Percentiles rank a stretch among this genome's conserved stretches.
These are phyloP conservation scores for Agriopis aurantiaria DNA, from an alignment of 2,888 invertebrate genomes.

Conservation along the genomic window DNA sequence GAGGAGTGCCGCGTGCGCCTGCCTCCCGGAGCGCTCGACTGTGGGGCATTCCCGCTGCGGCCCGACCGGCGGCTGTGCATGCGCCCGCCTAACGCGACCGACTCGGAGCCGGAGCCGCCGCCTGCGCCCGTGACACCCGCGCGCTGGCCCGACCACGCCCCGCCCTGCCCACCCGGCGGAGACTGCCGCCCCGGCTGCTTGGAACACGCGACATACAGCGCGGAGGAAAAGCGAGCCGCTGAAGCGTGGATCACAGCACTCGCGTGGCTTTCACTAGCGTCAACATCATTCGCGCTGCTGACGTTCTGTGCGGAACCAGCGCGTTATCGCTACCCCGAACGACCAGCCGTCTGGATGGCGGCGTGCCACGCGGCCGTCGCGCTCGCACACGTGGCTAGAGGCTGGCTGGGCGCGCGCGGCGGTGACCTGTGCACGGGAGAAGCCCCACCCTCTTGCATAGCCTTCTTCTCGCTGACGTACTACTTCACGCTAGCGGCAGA, in stretches of 20 bases:
- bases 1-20: slow-evolving; percentile 91
- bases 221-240: slow-evolving; percentile 89
- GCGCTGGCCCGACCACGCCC: slow-evolving; percentile 77
- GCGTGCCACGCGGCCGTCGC: slow-evolving; percentile 94
- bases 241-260: slow-evolving; percentile 92
- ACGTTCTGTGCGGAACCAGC: slow-evolving; percentile 96
- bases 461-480: slow-evolving; percentile 91
- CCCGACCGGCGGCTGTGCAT: slow-evolving; percentile 91
- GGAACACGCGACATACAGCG: slow-evolving; percentile 89
- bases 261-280: slow-evolving; percentile 92
- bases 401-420: slow-evolving; percentile 83
- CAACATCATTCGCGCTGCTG: slow-evolving; percentile 93
- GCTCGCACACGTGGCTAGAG: slow-evolving; percentile 90
- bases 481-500: slow-evolving; percentile 93
- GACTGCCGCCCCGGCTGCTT: slow-evolving; percentile 89
- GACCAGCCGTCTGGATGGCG: slow-evolving; percentile 96
- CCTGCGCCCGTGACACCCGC: slow-evolving; percentile 70
- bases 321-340: slow-evolving; percentile 96
- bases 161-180: slow-evolving; percentile 81
- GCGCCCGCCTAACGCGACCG: slow-evolving; percentile 87
- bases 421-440: slow-evolving; percentile 65
- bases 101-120: slow-evolving; percentile 77
- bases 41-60: slow-evolving; percentile 92
- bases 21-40: slow-evolving; percentile 89
- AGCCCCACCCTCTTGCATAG: slow-evolving; percentile 88